Base-by-base conservation (phyloP, 2,113 vertebrate genomes). In the Pelecanus crispus region DNA sequence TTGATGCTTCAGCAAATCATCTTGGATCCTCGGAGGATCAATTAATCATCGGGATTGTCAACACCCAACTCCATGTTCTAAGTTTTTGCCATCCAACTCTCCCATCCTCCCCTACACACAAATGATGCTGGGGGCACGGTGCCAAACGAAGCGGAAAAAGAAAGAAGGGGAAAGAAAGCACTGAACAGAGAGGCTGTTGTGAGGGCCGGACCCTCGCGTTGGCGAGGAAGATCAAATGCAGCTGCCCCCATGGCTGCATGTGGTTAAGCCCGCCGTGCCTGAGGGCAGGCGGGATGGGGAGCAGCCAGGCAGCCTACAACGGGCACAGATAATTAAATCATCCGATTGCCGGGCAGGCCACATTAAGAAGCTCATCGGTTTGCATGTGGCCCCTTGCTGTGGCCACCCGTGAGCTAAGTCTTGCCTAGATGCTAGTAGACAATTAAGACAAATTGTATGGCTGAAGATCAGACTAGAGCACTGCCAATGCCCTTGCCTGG, bases 241-340 rank as follows among this genome's bases (percentile, higher is more conserved):
- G 97, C 97, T 97, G 97, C 97, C 95, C 96, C 95, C 95, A 97
- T 95, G 96, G 96, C 95, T 95, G 96, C 96, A 95, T 97, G 97
- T 88, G 94, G 97, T 96, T 97, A 96, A 97, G 90, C 92, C 92
- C 87, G 94, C 83, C 81, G 92, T 72, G 97, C 97, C 97, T 95
- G 96, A 97, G 97, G 97, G 97, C 95, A 97, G 92, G 91, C 91
- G 77, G 96, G 91, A 97, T 96, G 95, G 96, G 95, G 97, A 95
- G 97, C 95, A 97, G 97, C 97, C 97, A 97, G 96, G 94, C 96
- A 97, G 95, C 97, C 97, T 95, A 95, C 92, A 55, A 97, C 90
- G 96, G 97, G 97, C 96, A 97, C 96, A 97, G 96, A 97, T 97
- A 97, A 97, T 97, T 97, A 97, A 97, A 97, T 97, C 94, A 97